Evolutionary conservation across 2,888 invertebrate species (phyloP), one percentile per base, ranked within the genome.

Genomic region (Xylocampa areola): DNA sequence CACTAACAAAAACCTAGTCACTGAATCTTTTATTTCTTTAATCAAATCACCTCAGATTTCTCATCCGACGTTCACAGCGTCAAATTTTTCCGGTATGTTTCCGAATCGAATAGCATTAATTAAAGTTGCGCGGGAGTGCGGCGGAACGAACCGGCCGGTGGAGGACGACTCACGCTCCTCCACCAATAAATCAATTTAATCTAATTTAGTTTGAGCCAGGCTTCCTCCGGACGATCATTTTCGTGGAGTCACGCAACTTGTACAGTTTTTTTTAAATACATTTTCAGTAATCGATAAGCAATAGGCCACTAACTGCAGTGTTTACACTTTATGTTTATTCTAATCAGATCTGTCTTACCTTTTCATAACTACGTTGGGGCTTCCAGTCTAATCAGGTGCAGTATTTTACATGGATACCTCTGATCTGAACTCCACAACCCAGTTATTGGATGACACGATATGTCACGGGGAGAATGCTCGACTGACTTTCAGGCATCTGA

Each of bases 121-220:
- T 92, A 92, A 81, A 74, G 81, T 77, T 81, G 80, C 77, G 83
- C 80, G 77, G 86, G 80, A 84, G 82, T 79, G 49, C 63, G 47
- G 51, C 54, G 68, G 50, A 67, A 77, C 80, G 77, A 80, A 89
- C 84, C 85, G 86, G 81, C 85, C 54, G 25, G 25, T 4, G 70
- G 72, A 50, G 73, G 80, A 82, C 83, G 84, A 81, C 80, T 86
- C 87, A 86, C 89, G 89, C 82, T 87, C 85, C 86, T 86, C 80
- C 79, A 84, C 84, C 87, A 87, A 90, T 92, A 93, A 93, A 93
- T 93, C 93, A 94, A 93, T 93, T 94, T 91, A 89, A 91, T 92
- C 89, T 93, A 92, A 93, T 92, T 92, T 91, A 92, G 92, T 93
- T 93, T 89, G 80, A 86, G 82, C 83, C 86, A 84, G 81, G 86